phyloP scores from a whole-genome alignment of 1,140 invertebrate genomes.

The Penaeus japonicus region DNA sequence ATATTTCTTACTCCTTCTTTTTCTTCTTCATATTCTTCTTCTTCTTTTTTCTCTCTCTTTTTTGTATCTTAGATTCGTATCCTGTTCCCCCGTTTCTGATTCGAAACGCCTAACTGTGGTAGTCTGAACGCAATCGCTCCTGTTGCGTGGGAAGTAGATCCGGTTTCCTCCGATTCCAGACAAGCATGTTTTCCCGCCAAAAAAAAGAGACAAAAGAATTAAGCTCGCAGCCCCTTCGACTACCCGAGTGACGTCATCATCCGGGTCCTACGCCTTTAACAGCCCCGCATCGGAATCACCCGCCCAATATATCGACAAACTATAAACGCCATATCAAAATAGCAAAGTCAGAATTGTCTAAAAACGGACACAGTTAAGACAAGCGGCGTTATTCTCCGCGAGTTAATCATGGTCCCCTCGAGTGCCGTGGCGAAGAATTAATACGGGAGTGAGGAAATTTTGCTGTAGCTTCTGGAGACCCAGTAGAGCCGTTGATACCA shows the following conservation, averaged over 20 bases:
- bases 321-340: slow-evolving; percentile 45
- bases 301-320: slow-evolving; percentile 46
- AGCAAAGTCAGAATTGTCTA: slow-evolving; percentile 45
- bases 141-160: no score
- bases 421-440: slow-evolving; percentile 46
- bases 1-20: no score
- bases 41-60: no score
- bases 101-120: background rate
- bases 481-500: slow-evolving; percentile 41
- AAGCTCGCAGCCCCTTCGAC: no score
- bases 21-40: no score
- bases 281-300: slow-evolving; percentile 24
- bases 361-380: slow-evolving; percentile 45
- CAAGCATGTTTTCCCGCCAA: background rate
- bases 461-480: slow-evolving; percentile 48
- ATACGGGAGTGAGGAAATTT: slow-evolving; percentile 52
- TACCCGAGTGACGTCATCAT: no score
- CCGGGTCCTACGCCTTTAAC: background rate
- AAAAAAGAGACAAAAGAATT: background rate
- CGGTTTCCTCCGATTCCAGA: no score
- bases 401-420: slow-evolving; percentile 47
- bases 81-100: no score
- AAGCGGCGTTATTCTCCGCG: slow-evolving; percentile 49
- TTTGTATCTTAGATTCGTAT: no score
- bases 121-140: background rate